Base-by-base conservation (phyloP, 2,113 vertebrate genomes). In the Octodon degus region DNA sequence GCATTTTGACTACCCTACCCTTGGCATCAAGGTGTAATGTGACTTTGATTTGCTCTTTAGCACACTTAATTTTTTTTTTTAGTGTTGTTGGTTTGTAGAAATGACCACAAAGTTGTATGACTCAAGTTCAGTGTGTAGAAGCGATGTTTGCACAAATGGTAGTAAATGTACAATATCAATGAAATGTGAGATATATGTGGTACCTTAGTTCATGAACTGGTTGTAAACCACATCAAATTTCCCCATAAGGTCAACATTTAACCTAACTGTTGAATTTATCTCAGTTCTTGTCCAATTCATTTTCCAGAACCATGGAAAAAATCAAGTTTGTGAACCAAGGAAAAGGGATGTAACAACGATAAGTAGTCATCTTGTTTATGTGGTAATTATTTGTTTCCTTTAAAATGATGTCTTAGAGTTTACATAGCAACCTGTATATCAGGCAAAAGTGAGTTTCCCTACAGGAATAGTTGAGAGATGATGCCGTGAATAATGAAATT, bases 361-460 rank as follows among this genome's bases (percentile, higher is more conserved):
- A 5, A 85, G 20, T 65, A 14, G 16, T 82, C 37, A 58, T 68
- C 81, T 91, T 87, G 30, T 92, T 81, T 89, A 85, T 87, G 2
- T 55, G 32, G 20, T 92, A 53, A 87, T 84, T 60, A 47, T 68
- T 62, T 80, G 19, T 68, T 90, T 97, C 40, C 40, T 89, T 95
- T 89, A 68, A 96, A 92, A 40, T 74, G 40, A 37, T 13, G 63
- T 47, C 79, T 84, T 88, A 87, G 84, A 32, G 8, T 25, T 83
- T 50, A 60, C 13, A 55, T 89, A 72, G 27, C 82, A n/a, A 37
- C 79, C 86, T 27, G 4, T 81, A 60, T 87, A 76, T 80, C 67
- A 80, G 50, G 22, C 25, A 91, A 88, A 77, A 81, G 43, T 85
- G 34, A 62, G 43, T 90, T 93, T 94, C 60, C 7, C 43, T 47